These are phyloP conservation scores for Orientallactaga sibirica DNA, from an alignment of 2,797 vertebrate genomes.

Conservation along the genomic window DNA sequence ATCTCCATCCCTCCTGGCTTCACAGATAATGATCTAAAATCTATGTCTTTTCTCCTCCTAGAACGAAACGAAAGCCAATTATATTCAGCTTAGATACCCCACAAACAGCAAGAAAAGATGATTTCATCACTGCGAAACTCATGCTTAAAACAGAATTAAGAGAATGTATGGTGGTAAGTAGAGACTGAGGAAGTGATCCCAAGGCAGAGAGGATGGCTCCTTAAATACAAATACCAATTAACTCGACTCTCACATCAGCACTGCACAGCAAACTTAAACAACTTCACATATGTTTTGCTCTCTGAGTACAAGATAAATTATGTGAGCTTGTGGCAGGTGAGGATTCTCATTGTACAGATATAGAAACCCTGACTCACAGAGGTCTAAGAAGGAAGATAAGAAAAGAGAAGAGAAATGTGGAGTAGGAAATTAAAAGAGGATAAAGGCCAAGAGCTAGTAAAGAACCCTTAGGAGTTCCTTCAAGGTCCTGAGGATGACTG, in stretches of 20 bases:
- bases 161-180: conserved; percentile 78
- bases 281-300: neutral
- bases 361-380: neutral
- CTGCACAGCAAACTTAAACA: neutral
- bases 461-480: neutral
- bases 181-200: too few species aligned
- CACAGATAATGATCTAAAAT: neutral
- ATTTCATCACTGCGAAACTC: fast-evolving
- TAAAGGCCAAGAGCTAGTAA: fast-evolving
- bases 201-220: neutral
- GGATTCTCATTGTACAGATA: neutral
- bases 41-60: conserved; percentile 9
- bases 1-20: neutral
- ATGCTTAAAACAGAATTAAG: fast-evolving
- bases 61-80: fast-evolving
- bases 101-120: fast-evolving
- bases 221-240: neutral
- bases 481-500: neutral
- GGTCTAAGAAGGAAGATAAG: neutral
- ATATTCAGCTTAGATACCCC: fast-evolving
- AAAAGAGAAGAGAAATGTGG: neutral
- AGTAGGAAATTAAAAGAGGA: neutral
- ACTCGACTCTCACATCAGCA: neutral
- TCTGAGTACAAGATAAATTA: neutral
- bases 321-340: neutral